Evolutionary conservation across 1,140 invertebrate genomes (phyloP).

Genomic region (Platorchestia sp.): DNA sequence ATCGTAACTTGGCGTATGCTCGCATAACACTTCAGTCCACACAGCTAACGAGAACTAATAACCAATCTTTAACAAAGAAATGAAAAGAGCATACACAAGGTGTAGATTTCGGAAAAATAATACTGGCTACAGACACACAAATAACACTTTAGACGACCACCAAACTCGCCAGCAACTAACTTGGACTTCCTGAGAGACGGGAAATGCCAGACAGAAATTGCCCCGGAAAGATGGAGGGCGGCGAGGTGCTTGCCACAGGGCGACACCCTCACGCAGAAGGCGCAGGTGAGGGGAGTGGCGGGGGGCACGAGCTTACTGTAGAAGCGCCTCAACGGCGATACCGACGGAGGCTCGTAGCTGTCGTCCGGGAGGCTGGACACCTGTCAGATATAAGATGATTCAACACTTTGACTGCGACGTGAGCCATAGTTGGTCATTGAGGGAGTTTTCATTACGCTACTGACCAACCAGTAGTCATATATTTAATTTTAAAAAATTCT

Average conservation of each 20-base stretch:
- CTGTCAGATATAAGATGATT: constrained; percentile 48
- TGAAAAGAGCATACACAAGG: background rate
- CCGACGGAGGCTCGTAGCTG: constrained; percentile 62
- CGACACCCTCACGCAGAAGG: constrained; percentile 62
- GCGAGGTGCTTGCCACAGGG: constrained; percentile 62
- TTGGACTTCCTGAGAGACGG: constrained; percentile 75
- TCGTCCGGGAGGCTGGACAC: constrained; percentile 64
- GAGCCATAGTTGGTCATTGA: too few relatives aligned
- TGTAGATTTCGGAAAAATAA: background rate
- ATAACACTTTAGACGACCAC: background rate
- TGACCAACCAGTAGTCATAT: too few relatives aligned
- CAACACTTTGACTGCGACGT: too few relatives aligned
- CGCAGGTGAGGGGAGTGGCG: constrained; percentile 61
- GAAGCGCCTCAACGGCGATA: constrained; percentile 33
- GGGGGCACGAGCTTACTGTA: constrained; percentile 42
- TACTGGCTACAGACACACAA: background rate
- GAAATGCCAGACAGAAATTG: constrained; percentile 80
- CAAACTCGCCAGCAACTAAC: background rate
- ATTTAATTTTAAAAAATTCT: too few relatives aligned
- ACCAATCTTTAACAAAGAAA: too few relatives aligned
- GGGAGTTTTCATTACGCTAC: too few relatives aligned
- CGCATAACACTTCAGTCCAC: too few relatives aligned
- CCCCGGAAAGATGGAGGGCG: constrained; percentile 77
- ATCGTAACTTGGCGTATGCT: too few relatives aligned
- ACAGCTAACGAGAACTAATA: too few relatives aligned